Conservation (phyloP, 2,113 vertebrate genomes). For the Motacilla alba region DNA sequence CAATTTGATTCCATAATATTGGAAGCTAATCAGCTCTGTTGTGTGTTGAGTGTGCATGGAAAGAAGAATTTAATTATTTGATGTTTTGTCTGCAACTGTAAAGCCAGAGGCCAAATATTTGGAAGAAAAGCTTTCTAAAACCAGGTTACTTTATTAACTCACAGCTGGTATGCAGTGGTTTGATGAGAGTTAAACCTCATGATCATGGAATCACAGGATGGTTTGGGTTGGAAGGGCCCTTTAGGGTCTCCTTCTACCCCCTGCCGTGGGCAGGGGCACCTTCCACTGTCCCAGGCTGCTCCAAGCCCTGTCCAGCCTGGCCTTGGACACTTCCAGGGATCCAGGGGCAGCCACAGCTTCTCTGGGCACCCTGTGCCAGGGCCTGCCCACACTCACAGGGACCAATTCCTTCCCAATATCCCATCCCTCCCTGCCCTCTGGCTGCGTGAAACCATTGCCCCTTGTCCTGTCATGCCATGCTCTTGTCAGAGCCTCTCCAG, state of each 20-base stretch:
- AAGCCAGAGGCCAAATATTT: not conserved
- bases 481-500: not conserved
- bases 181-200: not conserved
- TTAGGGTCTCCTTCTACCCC: fast-evolving
- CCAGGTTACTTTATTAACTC: not conserved
- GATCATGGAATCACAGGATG: not conserved
- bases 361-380: not conserved
- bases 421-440: not conserved
- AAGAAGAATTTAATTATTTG: not conserved
- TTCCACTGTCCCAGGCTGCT: fast-evolving
- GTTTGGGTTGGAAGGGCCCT: not conserved
- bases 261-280: not conserved
- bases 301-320: fast-evolving
- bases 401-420: not conserved
- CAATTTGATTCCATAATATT: slow-evolving; percentile 16
- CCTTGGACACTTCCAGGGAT: not conserved
- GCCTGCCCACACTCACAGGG: fast-evolving
- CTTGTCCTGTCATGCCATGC: fast-evolving
- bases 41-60: not conserved
- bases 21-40: slow-evolving; percentile 39
- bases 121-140: not conserved
- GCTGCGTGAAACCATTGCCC: not conserved
- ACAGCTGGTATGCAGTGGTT: not conserved
- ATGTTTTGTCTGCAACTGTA: not conserved
- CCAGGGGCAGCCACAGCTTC: not conserved